Conservation (phyloP, 2,113 vertebrate species). For the Orycteropus afer region DNA sequence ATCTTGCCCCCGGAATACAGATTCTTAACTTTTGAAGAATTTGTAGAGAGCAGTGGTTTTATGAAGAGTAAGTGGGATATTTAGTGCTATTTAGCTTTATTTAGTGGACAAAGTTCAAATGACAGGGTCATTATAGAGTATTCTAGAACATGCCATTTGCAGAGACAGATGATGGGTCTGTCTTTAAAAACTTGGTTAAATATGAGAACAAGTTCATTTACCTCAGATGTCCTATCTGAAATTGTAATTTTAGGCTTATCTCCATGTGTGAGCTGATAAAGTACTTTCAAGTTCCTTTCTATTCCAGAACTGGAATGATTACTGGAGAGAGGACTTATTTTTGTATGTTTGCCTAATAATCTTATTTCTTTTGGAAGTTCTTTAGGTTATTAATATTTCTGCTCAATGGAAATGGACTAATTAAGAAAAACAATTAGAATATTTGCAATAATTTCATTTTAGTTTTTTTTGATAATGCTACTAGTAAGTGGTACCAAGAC, state of each 20-base stretch:
- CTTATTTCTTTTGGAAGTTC: not conserved
- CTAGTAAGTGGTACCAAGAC: too few species aligned
- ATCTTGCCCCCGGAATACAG: too few species aligned
- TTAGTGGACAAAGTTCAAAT: not conserved
- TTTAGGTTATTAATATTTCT: not conserved
- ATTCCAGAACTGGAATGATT: not conserved
- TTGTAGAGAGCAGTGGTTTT: not conserved
- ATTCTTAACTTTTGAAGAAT: too few species aligned
- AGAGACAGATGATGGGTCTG: not conserved
- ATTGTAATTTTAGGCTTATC: not conserved
- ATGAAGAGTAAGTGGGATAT: not conserved
- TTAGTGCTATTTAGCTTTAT: slow-evolving; percentile 6
- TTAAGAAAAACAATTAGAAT: not conserved
- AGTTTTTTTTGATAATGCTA: not conserved
- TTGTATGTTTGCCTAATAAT: not conserved
- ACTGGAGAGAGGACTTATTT: not conserved
- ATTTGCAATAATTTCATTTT: not conserved
- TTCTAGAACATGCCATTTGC: not conserved
- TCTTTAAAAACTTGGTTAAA: not conserved
- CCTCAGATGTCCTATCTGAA: not conserved
- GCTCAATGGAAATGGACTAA: not conserved
- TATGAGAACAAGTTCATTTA: not conserved
- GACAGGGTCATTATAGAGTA: not conserved
- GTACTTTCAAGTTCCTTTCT: not conserved
- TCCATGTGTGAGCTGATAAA: not conserved